These are phyloP conservation scores for Acrocephalus scirpaceus DNA, from an alignment of 2,797 vertebrate genomes.

Conservation along the genomic window DNA sequence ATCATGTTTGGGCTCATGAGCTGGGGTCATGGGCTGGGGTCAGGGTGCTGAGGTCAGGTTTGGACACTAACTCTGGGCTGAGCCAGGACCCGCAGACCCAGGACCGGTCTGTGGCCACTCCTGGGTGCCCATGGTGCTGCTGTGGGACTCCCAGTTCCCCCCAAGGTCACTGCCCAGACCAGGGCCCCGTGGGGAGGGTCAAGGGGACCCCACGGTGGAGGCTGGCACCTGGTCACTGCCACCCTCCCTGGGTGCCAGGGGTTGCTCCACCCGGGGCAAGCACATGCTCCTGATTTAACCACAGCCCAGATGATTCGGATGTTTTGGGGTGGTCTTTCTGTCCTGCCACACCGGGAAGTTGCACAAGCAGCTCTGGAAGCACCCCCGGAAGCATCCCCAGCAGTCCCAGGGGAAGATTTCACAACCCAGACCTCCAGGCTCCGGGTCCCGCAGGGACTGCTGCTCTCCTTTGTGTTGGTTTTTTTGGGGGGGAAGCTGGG, in stretches of 20 bases:
- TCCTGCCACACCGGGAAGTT: fast-evolving
- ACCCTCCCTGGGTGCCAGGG: background rate
- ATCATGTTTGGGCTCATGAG: background rate
- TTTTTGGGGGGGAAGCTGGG: too few species aligned
- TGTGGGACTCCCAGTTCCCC: too few species aligned
- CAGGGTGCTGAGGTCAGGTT: background rate
- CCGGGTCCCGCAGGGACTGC: fast-evolving
- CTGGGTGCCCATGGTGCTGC: background rate
- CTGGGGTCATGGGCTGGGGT: background rate
- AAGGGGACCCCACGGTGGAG: fast-evolving
- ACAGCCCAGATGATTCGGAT: fast-evolving
- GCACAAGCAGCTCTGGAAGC: background rate
- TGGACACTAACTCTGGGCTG: background rate
- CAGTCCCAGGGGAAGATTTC: background rate
- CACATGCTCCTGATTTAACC: background rate
- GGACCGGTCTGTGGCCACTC: background rate
- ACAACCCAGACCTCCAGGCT: background rate
- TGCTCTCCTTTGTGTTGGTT: background rate
- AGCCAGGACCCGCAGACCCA: background rate
- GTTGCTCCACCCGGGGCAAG: fast-evolving
- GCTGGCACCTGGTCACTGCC: background rate
- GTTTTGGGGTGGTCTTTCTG: background rate
- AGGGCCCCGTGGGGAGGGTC: fast-evolving
- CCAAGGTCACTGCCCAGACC: fast-evolving
- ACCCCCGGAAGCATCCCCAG: background rate